phyloP scores from a whole-genome alignment of 2,888 invertebrate genomes.

The Epinotia bilunana region DNA sequence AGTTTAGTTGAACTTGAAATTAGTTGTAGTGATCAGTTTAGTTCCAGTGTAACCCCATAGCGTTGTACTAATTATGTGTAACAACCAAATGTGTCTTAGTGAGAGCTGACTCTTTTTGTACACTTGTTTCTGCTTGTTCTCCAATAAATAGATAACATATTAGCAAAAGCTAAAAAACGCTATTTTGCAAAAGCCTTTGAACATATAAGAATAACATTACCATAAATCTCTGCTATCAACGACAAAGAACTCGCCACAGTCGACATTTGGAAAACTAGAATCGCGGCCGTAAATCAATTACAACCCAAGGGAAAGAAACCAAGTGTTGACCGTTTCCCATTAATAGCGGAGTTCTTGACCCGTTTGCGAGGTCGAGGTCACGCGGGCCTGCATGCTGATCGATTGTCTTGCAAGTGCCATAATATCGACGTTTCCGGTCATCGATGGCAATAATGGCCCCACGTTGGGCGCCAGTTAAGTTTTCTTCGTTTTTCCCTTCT shows the following conservation, averaged over 20 bases:
- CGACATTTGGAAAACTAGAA: not conserved
- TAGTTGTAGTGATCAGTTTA: too few relatives aligned
- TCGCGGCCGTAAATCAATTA: constrained; percentile 7
- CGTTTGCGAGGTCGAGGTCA: constrained; percentile 39
- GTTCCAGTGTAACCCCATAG: too few relatives aligned
- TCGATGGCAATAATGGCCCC: constrained; percentile 23
- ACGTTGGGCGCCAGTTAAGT: constrained; percentile 27
- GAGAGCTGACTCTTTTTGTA: too few relatives aligned
- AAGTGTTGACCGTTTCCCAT: constrained; percentile 32
- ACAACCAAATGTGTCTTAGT: too few relatives aligned
- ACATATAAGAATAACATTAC: not conserved
- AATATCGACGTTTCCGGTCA: constrained; percentile 14
- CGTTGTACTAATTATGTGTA: too few relatives aligned
- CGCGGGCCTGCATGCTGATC: constrained; percentile 25
- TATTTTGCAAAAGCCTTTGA: not conserved
- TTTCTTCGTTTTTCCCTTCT: not conserved
- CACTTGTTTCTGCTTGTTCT: too few relatives aligned
- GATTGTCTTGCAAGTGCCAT: constrained; percentile 23
- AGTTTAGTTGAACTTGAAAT: too few relatives aligned
- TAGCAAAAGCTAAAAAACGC: too few relatives aligned
- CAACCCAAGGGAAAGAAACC: constrained; percentile 5
- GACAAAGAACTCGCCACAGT: not conserved
- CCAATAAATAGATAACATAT: too few relatives aligned
- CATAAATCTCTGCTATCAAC: not conserved
- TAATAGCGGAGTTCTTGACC: constrained; percentile 46